Evolutionary conservation across 1,140 invertebrate species (phyloP), one percentile per base, ranked within the genome.

Genomic region (Nixonia krombeini): DNA sequence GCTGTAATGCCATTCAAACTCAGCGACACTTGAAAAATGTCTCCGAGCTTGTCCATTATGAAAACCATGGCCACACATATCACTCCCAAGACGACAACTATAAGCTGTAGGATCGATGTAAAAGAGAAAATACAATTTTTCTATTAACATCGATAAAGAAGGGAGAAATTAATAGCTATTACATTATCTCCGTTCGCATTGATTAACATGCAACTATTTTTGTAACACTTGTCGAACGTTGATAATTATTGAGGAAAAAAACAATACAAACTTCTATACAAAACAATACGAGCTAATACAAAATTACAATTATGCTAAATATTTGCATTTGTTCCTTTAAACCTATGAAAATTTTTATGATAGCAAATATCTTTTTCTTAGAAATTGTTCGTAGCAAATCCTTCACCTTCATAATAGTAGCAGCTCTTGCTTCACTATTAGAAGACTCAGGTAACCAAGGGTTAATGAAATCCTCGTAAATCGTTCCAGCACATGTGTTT

Each of bases 391-490:
- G 6, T 17, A 6, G 21, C 6, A 21, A 21, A 3, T 21, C 21
- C 6, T 31, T 17, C 10, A 75, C 76, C 55, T 81, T 86, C 73
- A 86, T 81, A 9, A 82, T 80, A 12, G 66, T 74, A 4, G 77
- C 74, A 1, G 78, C 76, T 26, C 31, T 63, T 12, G 70, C 63
- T 65, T 84, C 80, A 3, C 75, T 75, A 0, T 68, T 73, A 10
- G 66, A 46, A 1, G 66, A 66, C 9, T 66, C 42, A 5, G 76
- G 69, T 1, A 85, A 66, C 64, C 71, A 81, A 5, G 70, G 74
- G 37, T 83, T 81, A 2, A 89, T 73, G 58, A 88, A 86, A 76
- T 89, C 88, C 55, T 89, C 85, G 70, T 87, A 87, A 37, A 88
- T 84, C 0, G 87, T 87, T 0, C 87, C 88, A 3, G 88, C 81